Evolutionary conservation across 2,797 vertebrate genomes (phyloP), one percentile per base, ranked within the genome.

Genomic region (Antrozous pallidus): DNA sequence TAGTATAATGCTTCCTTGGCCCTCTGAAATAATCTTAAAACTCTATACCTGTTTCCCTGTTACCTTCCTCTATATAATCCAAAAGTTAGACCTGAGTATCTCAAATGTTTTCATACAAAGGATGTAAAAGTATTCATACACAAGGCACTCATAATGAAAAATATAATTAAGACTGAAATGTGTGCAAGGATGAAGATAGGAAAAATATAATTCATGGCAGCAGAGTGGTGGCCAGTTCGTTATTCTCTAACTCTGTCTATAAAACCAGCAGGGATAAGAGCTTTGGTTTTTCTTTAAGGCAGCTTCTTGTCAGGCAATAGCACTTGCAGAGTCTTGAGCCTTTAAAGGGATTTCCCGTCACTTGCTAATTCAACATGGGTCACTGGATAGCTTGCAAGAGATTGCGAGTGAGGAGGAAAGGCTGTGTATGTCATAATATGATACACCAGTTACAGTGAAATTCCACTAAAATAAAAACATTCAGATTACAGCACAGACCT

Each of bases 381-480:
- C 69, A 42, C 40, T 17, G 17, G 18, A 69, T 38, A 81, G 36
- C 9, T 88, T 74, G 40, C 42, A 85, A 71, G 78, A 74, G 22
- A 28, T 36, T 67, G 45, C 73, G 80, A 83, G 36, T 28, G n/a
- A 63, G 67, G 42, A 77, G n/a, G 56, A 49, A 81, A 88, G 74
- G 12, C 4, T 36, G 17, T n/a, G 16, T 40, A 2, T 81, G 24
- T 24, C 70, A 20, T 61, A 33, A 88, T 20, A 85, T 16, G 40
- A 78, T 69, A 71, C 4, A 6, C 8, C 40, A 18, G 31, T 78
- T 56, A 78, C 7, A 78, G 26, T 56, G 74, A 94, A 94, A 95
- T 86, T 88, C 31, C 63, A 47, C 69, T 87, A 82, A 90, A 86
- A 71, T 82, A 61, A 82, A 95, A 92, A 54, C 82, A 63, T 47